Conservation (phyloP, 2,888 invertebrate genomes). For the Meandrusa payeni region DNA sequence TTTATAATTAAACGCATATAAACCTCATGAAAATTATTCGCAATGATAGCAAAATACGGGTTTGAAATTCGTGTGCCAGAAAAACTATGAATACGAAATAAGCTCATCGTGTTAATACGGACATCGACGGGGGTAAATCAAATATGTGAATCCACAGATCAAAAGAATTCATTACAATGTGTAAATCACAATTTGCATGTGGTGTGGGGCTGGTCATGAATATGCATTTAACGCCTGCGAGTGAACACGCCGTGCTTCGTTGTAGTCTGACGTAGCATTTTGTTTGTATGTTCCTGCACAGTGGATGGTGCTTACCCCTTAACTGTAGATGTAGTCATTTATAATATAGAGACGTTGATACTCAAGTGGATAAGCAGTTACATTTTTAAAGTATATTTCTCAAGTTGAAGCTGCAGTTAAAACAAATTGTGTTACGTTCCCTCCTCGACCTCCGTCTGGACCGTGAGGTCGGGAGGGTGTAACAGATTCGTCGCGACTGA, state of each 20-base stretch:
- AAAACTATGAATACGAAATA: conserved; percentile 77
- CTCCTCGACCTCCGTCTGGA: too few species aligned
- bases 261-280: conserved; percentile 30
- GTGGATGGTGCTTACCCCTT: conserved; percentile 2
- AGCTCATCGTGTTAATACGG: conserved; percentile 67
- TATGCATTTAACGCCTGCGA: conserved; percentile 73
- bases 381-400: too few species aligned
- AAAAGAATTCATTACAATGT: conserved; percentile 81
- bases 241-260: conserved; percentile 68
- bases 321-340: not conserved
- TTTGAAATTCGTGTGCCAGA: conserved; percentile 47
- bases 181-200: conserved; percentile 80
- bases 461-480: too few species aligned
- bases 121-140: conserved; percentile 78
- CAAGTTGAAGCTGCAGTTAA: too few species aligned
- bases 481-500: too few species aligned
- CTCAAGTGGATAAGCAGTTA: too few species aligned
- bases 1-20: not conserved
- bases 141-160: conserved; percentile 80
- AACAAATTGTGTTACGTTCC: too few species aligned
- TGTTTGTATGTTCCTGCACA: conserved; percentile 25
- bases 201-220: conserved; percentile 72
- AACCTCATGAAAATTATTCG: conserved; percentile 35
- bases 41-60: conserved; percentile 38
- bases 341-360: too few species aligned